Evolutionary conservation across 2,113 vertebrate genomes (phyloP).

Genomic region (Sinocyclocheilus anophthalmus): DNA sequence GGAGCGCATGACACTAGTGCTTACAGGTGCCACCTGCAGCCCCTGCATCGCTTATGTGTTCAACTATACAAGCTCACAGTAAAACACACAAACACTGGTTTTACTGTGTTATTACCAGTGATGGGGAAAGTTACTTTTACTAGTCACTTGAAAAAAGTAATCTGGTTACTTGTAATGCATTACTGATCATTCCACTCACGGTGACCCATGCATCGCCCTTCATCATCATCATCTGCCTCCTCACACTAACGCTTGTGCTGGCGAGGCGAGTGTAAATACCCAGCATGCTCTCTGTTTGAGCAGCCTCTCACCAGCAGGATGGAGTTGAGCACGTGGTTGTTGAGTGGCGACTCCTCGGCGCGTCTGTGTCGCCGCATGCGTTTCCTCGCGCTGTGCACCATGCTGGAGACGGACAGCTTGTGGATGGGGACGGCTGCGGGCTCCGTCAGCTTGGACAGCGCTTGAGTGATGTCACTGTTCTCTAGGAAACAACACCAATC

Average conservation of each 20-base stretch:
- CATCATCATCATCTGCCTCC: background rate
- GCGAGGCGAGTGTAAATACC: background rate
- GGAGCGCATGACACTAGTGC: no score
- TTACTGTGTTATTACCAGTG: no score
- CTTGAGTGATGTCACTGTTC: constrained; percentile 86
- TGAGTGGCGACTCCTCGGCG: constrained; percentile 87
- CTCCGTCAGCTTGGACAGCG: constrained; percentile 92
- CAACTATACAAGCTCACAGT: no score
- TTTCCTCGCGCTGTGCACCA: constrained; percentile 94
- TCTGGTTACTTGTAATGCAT: no score
- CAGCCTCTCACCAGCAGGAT: constrained; percentile 83
- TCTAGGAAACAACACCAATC: constrained; percentile 68
- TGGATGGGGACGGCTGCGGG: constrained; percentile 89
- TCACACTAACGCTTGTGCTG: background rate
- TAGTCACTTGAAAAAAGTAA: no score
- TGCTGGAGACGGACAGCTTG: constrained; percentile 92
- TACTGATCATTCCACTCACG: background rate
- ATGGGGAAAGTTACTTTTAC: no score
- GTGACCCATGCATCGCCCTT: no score
- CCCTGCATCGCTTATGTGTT: no score
- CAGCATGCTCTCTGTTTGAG: background rate
- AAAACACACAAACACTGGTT: background rate
- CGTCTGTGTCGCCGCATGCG: constrained; percentile 88
- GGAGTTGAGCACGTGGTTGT: constrained; percentile 86
- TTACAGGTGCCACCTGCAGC: no score